phyloP scores from a whole-genome alignment of 64 coral and sea anemone genomes.

The Montipora capricornis region DNA sequence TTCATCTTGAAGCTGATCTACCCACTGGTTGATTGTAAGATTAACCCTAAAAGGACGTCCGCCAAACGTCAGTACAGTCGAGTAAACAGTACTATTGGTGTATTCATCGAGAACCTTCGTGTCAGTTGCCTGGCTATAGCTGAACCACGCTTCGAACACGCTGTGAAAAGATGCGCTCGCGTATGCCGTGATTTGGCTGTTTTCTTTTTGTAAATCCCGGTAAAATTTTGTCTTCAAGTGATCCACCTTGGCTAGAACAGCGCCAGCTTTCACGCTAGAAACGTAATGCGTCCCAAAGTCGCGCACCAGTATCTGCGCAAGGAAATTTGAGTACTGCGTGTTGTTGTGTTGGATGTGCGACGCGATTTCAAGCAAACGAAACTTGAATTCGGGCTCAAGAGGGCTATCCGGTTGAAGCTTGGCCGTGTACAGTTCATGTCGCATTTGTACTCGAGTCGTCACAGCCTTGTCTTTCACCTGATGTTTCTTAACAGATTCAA shows the following conservation, averaged over 20 bases:
- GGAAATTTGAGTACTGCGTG: slow-evolving; percentile 65
- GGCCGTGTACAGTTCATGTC: slow-evolving; percentile 80
- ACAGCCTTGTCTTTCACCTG: slow-evolving; percentile 92
- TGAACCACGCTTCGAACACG: not conserved
- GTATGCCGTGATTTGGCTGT: slow-evolving; percentile 76
- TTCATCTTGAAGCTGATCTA: slow-evolving; percentile 73
- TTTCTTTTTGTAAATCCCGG: slow-evolving; percentile 40
- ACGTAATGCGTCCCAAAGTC: slow-evolving; percentile 93
- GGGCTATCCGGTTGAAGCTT: slow-evolving; percentile 68
- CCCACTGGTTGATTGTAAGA: slow-evolving; percentile 90
- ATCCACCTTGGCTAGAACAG: slow-evolving; percentile 86
- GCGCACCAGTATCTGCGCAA: slow-evolving; percentile 82
- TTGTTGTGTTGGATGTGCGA: slow-evolving; percentile 91
- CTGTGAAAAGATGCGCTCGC: slow-evolving; percentile 83
- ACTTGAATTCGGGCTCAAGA: slow-evolving; percentile 86
- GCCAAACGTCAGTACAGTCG: slow-evolving; percentile 69
- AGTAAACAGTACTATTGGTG: slow-evolving; percentile 59
- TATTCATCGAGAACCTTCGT: slow-evolving; percentile 60
- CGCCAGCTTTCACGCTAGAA: slow-evolving; percentile 87
- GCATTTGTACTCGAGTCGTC: slow-evolving; percentile 87
- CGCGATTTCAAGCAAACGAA: slow-evolving; percentile 81
- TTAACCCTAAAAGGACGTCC: slow-evolving; percentile 77
- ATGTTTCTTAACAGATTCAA: slow-evolving; percentile 82
- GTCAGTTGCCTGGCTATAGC: slow-evolving; percentile 31
- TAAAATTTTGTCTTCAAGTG: slow-evolving; percentile 65